Percentiles rank a stretch among this genome's conserved stretches.
Evolutionary conservation across 1,140 invertebrate species (phyloP).

Genomic region (Potamilus streckersoni): DNA sequence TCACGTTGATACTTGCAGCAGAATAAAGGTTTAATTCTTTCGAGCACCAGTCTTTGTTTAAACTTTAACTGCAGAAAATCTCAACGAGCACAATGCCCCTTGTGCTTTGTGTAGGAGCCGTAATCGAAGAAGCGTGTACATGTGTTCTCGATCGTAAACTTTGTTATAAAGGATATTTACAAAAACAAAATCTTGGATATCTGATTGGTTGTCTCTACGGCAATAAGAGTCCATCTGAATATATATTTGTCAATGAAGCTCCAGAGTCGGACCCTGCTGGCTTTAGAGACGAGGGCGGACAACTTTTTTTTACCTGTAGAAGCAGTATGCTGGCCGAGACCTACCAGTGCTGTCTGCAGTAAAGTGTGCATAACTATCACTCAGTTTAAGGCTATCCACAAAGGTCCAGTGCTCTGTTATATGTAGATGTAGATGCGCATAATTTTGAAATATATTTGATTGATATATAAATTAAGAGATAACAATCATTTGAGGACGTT

Average conservation of each 20-base stretch:
- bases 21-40: neutral
- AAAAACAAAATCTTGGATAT: constrained; percentile 30
- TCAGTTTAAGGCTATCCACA: no score
- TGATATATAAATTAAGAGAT: no score
- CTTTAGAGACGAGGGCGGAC: neutral
- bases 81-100: neutral
- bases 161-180: constrained; percentile 30
- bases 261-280: neutral
- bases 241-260: constrained; percentile 28
- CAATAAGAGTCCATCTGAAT: neutral
- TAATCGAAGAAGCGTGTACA: neutral
- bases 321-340: constrained; percentile 13
- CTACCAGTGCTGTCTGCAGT: constrained; percentile 40
- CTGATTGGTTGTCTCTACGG: constrained; percentile 19
- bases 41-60: neutral
- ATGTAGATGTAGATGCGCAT: no score
- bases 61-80: neutral
- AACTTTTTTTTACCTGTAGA: constrained; percentile 27
- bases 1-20: neutral
- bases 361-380: constrained; percentile 4
- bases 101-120: constrained; percentile 3
- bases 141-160: constrained; percentile 27
- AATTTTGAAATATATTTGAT: no score
- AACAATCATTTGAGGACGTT: no score
- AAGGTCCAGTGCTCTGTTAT: no score